Base-by-base conservation (phyloP, 2,113 vertebrate species). In the Ophiodon elongatus region DNA sequence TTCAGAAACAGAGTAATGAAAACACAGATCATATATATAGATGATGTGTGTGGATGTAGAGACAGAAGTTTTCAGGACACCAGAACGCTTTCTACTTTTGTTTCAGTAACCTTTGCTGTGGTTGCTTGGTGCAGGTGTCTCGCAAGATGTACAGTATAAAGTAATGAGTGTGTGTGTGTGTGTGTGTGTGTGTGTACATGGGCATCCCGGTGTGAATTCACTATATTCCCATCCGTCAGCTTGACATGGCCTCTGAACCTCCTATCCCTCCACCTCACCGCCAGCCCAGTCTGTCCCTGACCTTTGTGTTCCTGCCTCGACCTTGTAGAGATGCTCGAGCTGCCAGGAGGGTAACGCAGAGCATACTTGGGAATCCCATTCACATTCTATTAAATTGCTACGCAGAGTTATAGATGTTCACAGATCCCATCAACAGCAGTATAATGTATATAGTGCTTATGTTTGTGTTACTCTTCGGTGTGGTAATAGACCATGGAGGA, bases 151-250 rank as follows among this genome's bases (percentile, higher is more conserved):
- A 81, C 31, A 70, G 66, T 13, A 66, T 39, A 82, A 68, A 75
- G 62, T 54, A 74, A 73, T 74, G 71, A 80, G 52, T 52, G 54
- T 82, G 68, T 76, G 57, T 57, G 39, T 29, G n/a, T 67, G 37
- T 25, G 31, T 37, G 60, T 23, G n/a, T 43, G n/a, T 27, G 39
- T 43, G 37, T 27, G 64, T 66, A 29, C 72, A 72, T 37, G 45
- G 60, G 79, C 54, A 87, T 81, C 89, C 69, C 74, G 68, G 63
- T 86, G 90, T 80, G 84, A 89, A 86, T 80, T 50, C 60, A 50
- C 76, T 85, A 78, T 73, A 87, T 83, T 83, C 77, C 78, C 88
- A 91, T 91, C 80, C 65, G 66, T 93, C 92, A 94, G 85, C 52
- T 82, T 90, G 91, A 91, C 88, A 78, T 73, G 87, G 54, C 93